Base-by-base conservation (phyloP, 2,888 invertebrate species). In the Cryptophagus acutangulus region DNA sequence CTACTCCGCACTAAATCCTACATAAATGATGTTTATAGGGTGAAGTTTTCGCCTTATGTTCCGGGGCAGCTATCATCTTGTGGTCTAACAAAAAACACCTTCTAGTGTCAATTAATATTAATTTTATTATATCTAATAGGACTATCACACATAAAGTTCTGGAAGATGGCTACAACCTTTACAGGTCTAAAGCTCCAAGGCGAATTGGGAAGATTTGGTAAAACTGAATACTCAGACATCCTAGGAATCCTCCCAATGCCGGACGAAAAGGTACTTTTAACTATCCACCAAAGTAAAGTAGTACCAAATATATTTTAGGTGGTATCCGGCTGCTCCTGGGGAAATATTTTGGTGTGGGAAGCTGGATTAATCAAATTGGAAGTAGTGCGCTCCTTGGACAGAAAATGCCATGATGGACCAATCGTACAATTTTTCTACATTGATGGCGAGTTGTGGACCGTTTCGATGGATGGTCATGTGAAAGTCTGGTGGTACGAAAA, bases 121-220 rank as follows among this genome's bases (percentile, higher is more conserved):
- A 5, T 5, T 29, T 8, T 8, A 5, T 8, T 10, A 12, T 5
- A 5, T 8, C 5, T 29, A 5, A 8, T 43, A 80, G 83, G 84
- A 6, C 67, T 81, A 1, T 82, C 82, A 12, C 89, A 90, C 58
- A 82, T 87, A 17, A 90, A 90, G 66, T 91, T 91, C 69, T 94
- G 93, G 93, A 92, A 89, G 74, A 92, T 93, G 85, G 84, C 85
- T 0, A 66, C 77, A 48, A 93, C 94, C 0, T 94, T 93, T 61
- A 94, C 93, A 0, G 93, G 93, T 0, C 70, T 93, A 0, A 94
- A 94, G 67, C 71, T 94, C 4, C 83, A 91, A 67, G 90, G 91
- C 1, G 82, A 86, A 58, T 66, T 89, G n/a, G 93, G 93, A 0
- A 77, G 88, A 59, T 94, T 93, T 65, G 93, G 92, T 1, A 89